Base-by-base conservation (phyloP, 2,797 vertebrate species). In the Perodicticus potto region DNA sequence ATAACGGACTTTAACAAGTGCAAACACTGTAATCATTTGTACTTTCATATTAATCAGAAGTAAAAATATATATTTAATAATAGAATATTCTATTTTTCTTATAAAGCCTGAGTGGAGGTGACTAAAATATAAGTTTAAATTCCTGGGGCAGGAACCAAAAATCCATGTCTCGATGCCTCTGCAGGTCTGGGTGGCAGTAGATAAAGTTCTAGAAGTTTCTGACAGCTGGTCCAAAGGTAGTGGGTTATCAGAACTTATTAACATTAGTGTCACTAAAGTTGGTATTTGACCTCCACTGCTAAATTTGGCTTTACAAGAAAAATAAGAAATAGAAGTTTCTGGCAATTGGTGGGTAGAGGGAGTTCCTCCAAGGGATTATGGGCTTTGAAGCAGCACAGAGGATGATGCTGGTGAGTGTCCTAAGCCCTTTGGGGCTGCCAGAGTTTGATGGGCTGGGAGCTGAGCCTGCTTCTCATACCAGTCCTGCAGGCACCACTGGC, bases 41-140 rank as follows among this genome's bases (percentile, higher is more conserved):
- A 13, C 49, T 13, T 49, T 49, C 49, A 49, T 49, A 49, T 49
- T 49, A 49, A 49, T 49, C 49, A 49, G 49, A 49, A 49, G 14
- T 49, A 49, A 49, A 43, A 70, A 45, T 45, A 49, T 49, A 49
- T 67, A 59, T 40, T 88, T 45, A 49, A 27, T 91, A 80, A 78
- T 76, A 49, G 32, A 63, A 65, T 40, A 34, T 1, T 34, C 23
- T 45, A 12, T 73, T n/a, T 91, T 93, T 59, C 53, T 89, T 70
- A 27, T 23, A 65, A 63, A 73, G 12, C 49, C 32, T 82, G 74
- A 91, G 27, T 14, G 43, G 22, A 34, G 7, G 19, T 65, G 74
- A 73, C 72, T 63, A 55, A 70, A 91, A 85, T 63, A 20, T 63
- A 76, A 87, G 22, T 85, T 93, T 74, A 72, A 53, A 61, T 84